Conservation (phyloP, 2,113 vertebrate species). For the Pygoscelis antarcticus region DNA sequence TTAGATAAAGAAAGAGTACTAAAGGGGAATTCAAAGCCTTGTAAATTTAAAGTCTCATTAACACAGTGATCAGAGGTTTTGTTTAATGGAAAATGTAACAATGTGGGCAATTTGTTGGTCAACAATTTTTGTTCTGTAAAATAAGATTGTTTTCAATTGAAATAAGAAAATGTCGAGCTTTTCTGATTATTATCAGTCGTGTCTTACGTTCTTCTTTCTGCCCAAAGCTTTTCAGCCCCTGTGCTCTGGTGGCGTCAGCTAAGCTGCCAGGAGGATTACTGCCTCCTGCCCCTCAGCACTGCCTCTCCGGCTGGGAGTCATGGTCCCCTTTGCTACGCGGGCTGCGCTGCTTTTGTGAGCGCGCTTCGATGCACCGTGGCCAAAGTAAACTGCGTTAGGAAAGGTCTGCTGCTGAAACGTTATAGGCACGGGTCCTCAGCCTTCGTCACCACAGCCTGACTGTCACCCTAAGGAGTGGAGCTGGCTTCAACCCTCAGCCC, state of each 20-base stretch:
- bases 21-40: background rate
- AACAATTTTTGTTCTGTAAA: background rate
- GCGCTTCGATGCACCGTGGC: fast-evolving
- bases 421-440: background rate
- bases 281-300: background rate
- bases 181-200: background rate
- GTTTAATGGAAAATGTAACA: background rate
- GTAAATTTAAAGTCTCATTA: background rate
- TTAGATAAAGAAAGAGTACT: background rate
- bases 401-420: background rate
- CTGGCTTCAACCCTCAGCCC: background rate
- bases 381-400: background rate
- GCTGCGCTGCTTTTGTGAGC: background rate
- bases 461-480: background rate
- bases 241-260: background rate
- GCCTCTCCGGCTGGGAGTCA: fast-evolving
- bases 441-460: background rate
- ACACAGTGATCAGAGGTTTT: background rate
- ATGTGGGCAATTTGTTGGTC: background rate
- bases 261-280: background rate
- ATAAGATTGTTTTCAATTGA: background rate
- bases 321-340: fast-evolving
- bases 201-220: background rate
- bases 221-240: background rate
- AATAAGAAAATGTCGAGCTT: background rate